A percentile compares a stretch with the other conserved stretches of the same genome.
Evolutionary conservation across 2,113 vertebrate genomes (phyloP).

Genomic region (Paraplagusia blochii): DNA sequence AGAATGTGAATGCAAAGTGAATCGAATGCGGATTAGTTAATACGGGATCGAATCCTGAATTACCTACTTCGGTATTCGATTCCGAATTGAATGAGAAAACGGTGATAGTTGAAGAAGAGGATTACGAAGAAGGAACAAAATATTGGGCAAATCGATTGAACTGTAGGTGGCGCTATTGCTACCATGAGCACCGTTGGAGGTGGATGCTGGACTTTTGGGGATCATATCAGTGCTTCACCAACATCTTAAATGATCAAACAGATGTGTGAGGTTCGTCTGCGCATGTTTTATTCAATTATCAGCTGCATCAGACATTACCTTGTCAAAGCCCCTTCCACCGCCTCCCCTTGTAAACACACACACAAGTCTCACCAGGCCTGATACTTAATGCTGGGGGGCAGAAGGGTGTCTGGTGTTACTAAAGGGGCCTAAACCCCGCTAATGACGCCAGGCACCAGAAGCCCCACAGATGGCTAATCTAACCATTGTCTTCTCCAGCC

Average conservation of each 20-base stretch:
- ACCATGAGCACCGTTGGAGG: too few species aligned
- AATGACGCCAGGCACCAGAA: slow-evolving; percentile 70
- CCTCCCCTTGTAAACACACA: slow-evolving; percentile 6
- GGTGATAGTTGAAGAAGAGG: too few species aligned
- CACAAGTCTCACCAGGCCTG: slow-evolving; percentile 38
- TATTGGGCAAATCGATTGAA: too few species aligned
- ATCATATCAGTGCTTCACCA: slow-evolving; percentile 22
- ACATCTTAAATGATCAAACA: slow-evolving; percentile 39
- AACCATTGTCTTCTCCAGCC: slow-evolving; percentile 72
- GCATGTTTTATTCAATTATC: slow-evolving; percentile 31
- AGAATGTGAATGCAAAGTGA: too few species aligned
- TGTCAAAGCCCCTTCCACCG: slow-evolving; percentile 24
- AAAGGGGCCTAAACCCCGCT: slow-evolving; percentile 72
- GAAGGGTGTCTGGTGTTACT: slow-evolving; percentile 53
- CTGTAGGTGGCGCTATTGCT: too few species aligned
- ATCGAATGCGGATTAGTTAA: too few species aligned
- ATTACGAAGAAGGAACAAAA: too few species aligned
- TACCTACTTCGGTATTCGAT: too few species aligned
- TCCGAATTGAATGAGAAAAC: too few species aligned
- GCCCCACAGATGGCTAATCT: slow-evolving; percentile 81
- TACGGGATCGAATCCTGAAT: too few species aligned
- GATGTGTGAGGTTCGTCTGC: slow-evolving; percentile 40
- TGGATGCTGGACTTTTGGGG: slow-evolving; percentile 26
- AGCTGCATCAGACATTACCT: slow-evolving; percentile 35
- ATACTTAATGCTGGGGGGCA: slow-evolving; percentile 51